A percentile compares a stretch with the other conserved stretches of the same genome.
These are phyloP conservation scores for Ranitomeya variabilis DNA, from an alignment of 2,113 vertebrate species.

Conservation along the genomic window DNA sequence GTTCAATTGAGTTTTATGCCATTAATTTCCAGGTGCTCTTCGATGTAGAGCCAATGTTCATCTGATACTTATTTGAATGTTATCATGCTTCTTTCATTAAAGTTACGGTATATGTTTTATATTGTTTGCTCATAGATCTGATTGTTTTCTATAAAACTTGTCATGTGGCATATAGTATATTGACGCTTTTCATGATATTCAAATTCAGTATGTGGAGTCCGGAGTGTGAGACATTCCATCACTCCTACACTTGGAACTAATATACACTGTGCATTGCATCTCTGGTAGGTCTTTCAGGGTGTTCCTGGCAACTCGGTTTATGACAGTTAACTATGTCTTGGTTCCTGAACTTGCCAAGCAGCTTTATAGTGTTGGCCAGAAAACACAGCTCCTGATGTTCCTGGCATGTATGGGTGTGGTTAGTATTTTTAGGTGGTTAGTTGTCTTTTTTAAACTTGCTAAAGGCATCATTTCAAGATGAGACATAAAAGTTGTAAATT, in stretches of 20 bases:
- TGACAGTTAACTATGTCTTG: constrained; percentile 12
- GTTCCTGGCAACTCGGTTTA: constrained; percentile 31
- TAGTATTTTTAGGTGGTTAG: constrained; percentile 6
- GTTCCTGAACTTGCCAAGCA: constrained; percentile 9
- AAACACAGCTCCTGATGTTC: constrained; percentile 24
- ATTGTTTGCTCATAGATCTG: not conserved
- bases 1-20: no score
- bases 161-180: not conserved
- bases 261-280: not conserved
- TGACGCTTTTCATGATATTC: not conserved
- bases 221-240: not conserved
- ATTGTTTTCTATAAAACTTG: not conserved
- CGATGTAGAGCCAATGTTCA: no score
- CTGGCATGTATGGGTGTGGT: constrained; percentile 25
- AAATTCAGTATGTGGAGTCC: not conserved
- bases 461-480: not conserved
- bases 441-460: constrained; percentile 28
- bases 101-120: no score
- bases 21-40: no score
- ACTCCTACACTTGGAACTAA: constrained; percentile 13
- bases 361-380: constrained; percentile 32
- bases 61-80: no score
- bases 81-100: no score
- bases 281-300: constrained; percentile 25
- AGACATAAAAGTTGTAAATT: not conserved